Evolutionary conservation across 2,888 invertebrate genomes (phyloP), one percentile per base, ranked within the genome.

Genomic region (Diplazon laetatorius): DNA sequence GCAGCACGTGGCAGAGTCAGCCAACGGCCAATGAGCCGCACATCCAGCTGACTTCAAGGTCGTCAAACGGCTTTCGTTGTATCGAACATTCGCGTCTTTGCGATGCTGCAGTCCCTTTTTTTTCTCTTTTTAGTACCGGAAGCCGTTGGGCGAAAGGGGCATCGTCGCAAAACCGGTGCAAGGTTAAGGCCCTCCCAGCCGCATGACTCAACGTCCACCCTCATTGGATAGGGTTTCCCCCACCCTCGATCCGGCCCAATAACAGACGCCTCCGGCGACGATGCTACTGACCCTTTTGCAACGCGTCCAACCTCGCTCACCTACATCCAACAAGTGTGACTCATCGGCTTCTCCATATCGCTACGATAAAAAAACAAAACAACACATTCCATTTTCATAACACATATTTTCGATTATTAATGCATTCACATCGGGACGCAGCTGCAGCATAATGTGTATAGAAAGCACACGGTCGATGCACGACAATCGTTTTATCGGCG

Each of bases 241-340:
- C n/a, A n/a, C n/a, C n/a, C n/a, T n/a, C n/a, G n/a, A n/a, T n/a
- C n/a, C n/a, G n/a, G n/a, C n/a, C n/a, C 4, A 16, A 37, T 39
- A n/a, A 30, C 52, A 25, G 25, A 14, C 25, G 55, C 42, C 14
- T 35, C 30, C 8, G 55, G 12, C 52, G 22, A 14, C 25, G 37
- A 66, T 66, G 65, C 52, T 66, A 66, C 39, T 52, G 50, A 39
- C 50, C 52, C 65, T 52, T 52, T 30, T 30, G 30, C 30, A 6
- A 30, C 30, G 2, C 30, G 30, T 30, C 30, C 30, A 6, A 52
- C 30, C 14, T 52, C 8, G 50, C 14, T 52, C 42, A 30, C 30
- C 30, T 30, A 30, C 30, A 30, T 30, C 30, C 30, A 6, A 30
- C 30, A 30, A 30, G 30, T 6, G 37, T n/a, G 42, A 10, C 42